Evolutionary conservation across 2,113 vertebrate species (phyloP).

Genomic region (Antigone vipio): DNA sequence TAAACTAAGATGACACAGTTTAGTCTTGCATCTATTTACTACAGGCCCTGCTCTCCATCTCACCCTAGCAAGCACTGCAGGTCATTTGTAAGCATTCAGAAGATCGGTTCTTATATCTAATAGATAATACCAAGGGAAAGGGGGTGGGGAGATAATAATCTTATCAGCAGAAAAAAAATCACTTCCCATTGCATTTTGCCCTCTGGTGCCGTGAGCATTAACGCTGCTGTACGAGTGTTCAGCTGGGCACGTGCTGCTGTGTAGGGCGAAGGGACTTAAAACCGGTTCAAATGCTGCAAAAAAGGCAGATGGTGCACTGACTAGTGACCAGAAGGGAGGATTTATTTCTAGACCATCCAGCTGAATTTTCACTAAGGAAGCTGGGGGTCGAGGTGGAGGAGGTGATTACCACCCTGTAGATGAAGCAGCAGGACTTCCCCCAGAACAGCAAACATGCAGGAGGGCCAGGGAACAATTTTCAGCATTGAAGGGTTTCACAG

Average conservation of each 20-base stretch:
- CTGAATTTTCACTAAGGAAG: background rate
- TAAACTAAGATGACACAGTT: background rate
- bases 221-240: accelerated
- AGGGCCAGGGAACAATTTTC: background rate
- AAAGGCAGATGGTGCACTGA: background rate
- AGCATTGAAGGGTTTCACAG: background rate
- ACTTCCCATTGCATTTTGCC: background rate
- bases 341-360: background rate
- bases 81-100: background rate
- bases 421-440: background rate
- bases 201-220: background rate
- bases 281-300: background rate
- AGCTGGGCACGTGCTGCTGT: background rate
- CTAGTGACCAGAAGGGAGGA: background rate
- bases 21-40: background rate
- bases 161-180: background rate
- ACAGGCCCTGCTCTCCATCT: background rate
- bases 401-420: accelerated
- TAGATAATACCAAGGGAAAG: background rate
- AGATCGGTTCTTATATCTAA: background rate
- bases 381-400: accelerated
- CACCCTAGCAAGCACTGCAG: background rate
- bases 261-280: background rate
- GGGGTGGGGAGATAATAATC: background rate
- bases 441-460: background rate